Conservation (phyloP, 2,888 invertebrate genomes). For the Timandra comae region DNA sequence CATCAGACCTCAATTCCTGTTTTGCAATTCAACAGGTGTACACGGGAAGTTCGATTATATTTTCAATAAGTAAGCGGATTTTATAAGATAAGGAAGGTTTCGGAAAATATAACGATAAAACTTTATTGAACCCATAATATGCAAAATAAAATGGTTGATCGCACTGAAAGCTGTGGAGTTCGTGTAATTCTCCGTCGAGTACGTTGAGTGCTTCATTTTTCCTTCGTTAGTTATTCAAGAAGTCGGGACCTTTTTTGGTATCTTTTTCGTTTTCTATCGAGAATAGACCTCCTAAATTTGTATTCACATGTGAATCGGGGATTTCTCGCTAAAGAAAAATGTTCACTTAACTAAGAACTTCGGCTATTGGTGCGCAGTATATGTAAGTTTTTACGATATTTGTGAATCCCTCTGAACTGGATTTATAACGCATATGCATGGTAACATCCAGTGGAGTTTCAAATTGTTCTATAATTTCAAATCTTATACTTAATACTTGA, state of each 20-base stretch:
- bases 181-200: slow-evolving; percentile 25
- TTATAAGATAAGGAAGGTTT: slow-evolving; percentile 30
- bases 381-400: slow-evolving; percentile 61
- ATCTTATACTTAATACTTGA: no score
- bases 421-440: slow-evolving; percentile 3
- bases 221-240: slow-evolving; percentile 40
- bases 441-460: slow-evolving; percentile 5
- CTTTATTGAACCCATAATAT: slow-evolving; percentile 39
- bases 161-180: slow-evolving; percentile 28
- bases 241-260: slow-evolving; percentile 17
- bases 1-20: slow-evolving; percentile 25
- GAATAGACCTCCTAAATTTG: slow-evolving; percentile 7
- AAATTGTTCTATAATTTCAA: no score
- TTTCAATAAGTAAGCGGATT: slow-evolving; percentile 35
- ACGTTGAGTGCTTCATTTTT: slow-evolving; percentile 38
- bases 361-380: slow-evolving; percentile 51
- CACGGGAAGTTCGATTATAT: slow-evolving; percentile 26
- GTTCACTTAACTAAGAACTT: slow-evolving; percentile 47
- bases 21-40: slow-evolving; percentile 26
- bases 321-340: slow-evolving; percentile 43
- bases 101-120: slow-evolving; percentile 37
- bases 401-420: slow-evolving; percentile 10
- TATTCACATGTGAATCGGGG: slow-evolving; percentile 31
- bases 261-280: slow-evolving; percentile 20
- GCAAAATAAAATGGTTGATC: slow-evolving; percentile 45